These are phyloP conservation scores for Rapana venosa DNA, from an alignment of 2,888 invertebrate genomes.

Conservation along the genomic window DNA sequence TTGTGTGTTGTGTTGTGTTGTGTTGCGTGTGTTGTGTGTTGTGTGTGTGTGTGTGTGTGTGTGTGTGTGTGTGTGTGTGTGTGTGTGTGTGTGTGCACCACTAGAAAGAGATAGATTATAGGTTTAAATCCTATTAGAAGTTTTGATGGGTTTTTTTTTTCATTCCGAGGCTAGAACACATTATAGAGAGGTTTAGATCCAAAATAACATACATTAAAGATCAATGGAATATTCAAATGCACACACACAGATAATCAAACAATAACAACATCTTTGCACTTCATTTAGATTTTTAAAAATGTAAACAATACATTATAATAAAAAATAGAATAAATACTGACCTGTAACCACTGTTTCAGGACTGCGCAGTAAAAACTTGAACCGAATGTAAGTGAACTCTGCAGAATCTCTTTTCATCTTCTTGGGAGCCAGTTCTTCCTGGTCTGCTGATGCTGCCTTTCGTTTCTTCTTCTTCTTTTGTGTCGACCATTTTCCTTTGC, in stretches of 20 bases:
- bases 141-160: too few relatives aligned
- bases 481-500: not conserved
- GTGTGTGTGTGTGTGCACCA: too few relatives aligned
- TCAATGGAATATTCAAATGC: not conserved
- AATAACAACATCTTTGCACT: not conserved
- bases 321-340: slow-evolving; percentile 12
- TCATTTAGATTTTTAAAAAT: too few relatives aligned
- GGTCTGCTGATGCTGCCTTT: not conserved
- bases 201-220: not conserved
- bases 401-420: slow-evolving; percentile 41
- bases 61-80: too few relatives aligned
- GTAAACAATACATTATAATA: not conserved
- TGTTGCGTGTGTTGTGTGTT: too few relatives aligned
- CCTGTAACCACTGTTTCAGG: slow-evolving; percentile 56
- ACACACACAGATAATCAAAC: not conserved
- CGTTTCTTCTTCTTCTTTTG: slow-evolving; percentile 5
- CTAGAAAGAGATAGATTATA: too few relatives aligned
- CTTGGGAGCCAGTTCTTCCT: not conserved
- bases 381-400: slow-evolving; percentile 59
- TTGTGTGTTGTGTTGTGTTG: too few relatives aligned
- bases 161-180: too few relatives aligned
- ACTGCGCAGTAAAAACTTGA: slow-evolving; percentile 60
- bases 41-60: too few relatives aligned
- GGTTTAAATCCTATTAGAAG: too few relatives aligned
- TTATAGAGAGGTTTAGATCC: too few relatives aligned